A percentile compares a stretch with the other conserved stretches of the same genome.
phyloP scores from a whole-genome alignment of 2,113 vertebrate genomes.

The Synchiropus splendidus region DNA sequence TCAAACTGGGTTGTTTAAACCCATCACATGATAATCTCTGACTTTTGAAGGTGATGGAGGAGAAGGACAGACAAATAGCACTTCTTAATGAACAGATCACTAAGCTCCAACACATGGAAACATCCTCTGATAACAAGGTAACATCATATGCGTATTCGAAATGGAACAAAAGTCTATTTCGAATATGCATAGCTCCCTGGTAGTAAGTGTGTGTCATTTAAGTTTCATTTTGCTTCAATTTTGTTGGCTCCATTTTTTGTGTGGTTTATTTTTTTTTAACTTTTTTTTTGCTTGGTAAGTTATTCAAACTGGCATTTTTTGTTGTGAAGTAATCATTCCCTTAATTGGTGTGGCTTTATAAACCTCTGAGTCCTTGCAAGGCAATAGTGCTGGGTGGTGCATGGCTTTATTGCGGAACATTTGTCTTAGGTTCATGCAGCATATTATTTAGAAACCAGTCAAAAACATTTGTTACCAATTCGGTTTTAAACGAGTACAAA shows the following conservation, averaged over 20 bases:
- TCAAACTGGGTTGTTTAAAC: slow-evolving; percentile 26
- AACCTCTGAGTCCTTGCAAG: slow-evolving; percentile 34
- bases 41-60: slow-evolving; percentile 78
- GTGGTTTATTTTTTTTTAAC: slow-evolving; percentile 20
- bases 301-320: slow-evolving; percentile 20
- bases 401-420: too few relatives aligned
- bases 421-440: too few relatives aligned
- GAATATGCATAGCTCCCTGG: slow-evolving; percentile 39
- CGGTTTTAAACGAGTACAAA: too few relatives aligned
- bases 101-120: slow-evolving; percentile 78
- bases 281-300: slow-evolving; percentile 41
- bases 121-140: slow-evolving; percentile 82
- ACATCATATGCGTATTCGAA: slow-evolving; percentile 40
- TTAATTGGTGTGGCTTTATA: slow-evolving; percentile 34
- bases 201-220: slow-evolving; percentile 37
- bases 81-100: slow-evolving; percentile 79
- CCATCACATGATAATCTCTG: slow-evolving; percentile 70
- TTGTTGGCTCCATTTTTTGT: slow-evolving; percentile 23
- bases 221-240: slow-evolving; percentile 10
- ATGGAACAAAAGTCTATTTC: slow-evolving; percentile 31
- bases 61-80: slow-evolving; percentile 83
- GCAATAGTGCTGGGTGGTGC: neutral
- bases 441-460: too few relatives aligned
- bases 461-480: too few relatives aligned
- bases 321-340: slow-evolving; percentile 37